Conservation (phyloP, 2,888 invertebrate species). For the Drosophila anomelani region DNA sequence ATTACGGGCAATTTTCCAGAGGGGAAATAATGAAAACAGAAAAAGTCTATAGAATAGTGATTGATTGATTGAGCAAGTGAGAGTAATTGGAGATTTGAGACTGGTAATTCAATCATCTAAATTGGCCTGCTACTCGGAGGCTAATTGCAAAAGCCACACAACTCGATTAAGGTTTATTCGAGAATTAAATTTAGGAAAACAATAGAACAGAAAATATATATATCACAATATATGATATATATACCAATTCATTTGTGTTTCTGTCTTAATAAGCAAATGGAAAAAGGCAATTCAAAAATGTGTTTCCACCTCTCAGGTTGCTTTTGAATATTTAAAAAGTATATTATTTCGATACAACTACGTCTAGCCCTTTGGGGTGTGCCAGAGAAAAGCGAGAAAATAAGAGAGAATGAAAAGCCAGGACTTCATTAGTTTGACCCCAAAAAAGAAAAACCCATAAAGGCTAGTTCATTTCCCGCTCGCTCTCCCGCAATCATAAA, state of each 20-base stretch:
- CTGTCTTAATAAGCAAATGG: conserved; percentile 7
- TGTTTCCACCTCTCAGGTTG: not conserved
- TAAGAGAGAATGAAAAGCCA: not conserved
- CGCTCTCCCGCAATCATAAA: conserved; percentile 33
- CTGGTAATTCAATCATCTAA: conserved; percentile 28
- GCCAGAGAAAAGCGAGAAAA: not conserved
- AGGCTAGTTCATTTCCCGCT: conserved; percentile 42
- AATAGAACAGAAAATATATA: not conserved
- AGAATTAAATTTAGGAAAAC: not conserved
- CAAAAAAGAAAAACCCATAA: not conserved
- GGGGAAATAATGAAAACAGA: not conserved
- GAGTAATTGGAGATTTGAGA: conserved; percentile 26
- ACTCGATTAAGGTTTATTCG: not conserved
- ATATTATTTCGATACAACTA: conserved; percentile 16
- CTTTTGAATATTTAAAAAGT: conserved; percentile 9
- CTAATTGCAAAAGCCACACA: conserved; percentile 2
- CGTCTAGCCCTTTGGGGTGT: not conserved
- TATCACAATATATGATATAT: not conserved
- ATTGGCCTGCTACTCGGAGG: conserved; percentile 23
- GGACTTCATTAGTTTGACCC: conserved; percentile 10
- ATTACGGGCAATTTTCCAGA: conserved; percentile 15
- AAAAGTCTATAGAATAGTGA: not conserved
- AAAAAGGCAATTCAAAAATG: conserved; percentile 4
- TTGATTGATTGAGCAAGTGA: conserved; percentile 14
- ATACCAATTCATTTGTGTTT: not conserved